A percentile compares a stretch with the other conserved stretches of the same genome.
Evolutionary conservation across 2,888 invertebrate species (phyloP).

Genomic region (Belgica antarctica): DNA sequence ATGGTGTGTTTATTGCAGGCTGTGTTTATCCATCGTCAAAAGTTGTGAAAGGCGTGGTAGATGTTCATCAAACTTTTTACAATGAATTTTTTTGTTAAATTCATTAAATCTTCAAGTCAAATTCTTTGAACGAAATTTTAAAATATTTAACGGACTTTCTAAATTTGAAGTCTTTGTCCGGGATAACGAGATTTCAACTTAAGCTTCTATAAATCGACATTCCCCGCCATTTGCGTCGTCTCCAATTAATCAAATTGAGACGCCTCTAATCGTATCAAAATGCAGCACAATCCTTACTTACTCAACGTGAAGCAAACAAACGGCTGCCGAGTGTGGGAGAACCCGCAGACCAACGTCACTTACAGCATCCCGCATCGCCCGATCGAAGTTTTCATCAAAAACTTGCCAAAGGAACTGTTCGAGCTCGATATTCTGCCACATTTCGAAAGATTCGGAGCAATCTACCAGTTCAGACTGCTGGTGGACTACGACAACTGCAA

Average conservation of each 20-base stretch:
- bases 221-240: too few relatives aligned
- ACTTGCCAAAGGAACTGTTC: slow-evolving; percentile 47
- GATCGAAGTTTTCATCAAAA: neutral
- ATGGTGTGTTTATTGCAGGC: too few relatives aligned
- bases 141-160: neutral
- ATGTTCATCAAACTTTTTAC: too few relatives aligned
- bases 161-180: too few relatives aligned
- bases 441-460: slow-evolving; percentile 49
- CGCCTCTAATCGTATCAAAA: neutral
- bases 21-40: too few relatives aligned
- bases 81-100: too few relatives aligned
- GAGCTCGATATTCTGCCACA: slow-evolving; percentile 48
- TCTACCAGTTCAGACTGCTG: slow-evolving; percentile 50
- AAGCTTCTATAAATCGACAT: too few relatives aligned
- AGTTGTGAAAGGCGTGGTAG: too few relatives aligned
- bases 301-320: neutral
- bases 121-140: too few relatives aligned
- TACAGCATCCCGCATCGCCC: neutral
- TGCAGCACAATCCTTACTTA: neutral
- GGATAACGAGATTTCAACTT: too few relatives aligned
- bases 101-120: too few relatives aligned
- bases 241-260: too few relatives aligned
- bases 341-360: neutral
- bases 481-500: slow-evolving; percentile 49
- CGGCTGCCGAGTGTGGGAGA: slow-evolving; percentile 2